These are phyloP conservation scores for Stichodactyla mertensii DNA, from an alignment of 64 coral and sea anemone species.

Conservation along the genomic window DNA sequence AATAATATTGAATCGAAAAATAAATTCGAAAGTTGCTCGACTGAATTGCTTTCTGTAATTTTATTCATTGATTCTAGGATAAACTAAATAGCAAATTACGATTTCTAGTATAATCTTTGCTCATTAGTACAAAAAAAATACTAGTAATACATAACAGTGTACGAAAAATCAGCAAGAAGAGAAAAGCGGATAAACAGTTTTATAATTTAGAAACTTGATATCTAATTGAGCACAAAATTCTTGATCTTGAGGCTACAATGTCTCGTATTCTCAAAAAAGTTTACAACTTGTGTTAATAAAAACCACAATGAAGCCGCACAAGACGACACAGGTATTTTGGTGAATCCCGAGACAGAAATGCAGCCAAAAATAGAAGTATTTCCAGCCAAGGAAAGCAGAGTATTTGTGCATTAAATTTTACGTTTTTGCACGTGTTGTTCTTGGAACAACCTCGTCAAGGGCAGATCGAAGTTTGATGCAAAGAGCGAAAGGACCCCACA, in stretches of 20 bases:
- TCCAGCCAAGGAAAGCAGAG: not conserved
- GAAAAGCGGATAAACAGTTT: not conserved
- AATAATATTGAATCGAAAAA: no score
- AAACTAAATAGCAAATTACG: not conserved
- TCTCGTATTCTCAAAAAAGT: not conserved
- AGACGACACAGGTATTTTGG: not conserved
- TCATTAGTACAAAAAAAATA: not conserved
- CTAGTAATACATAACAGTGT: not conserved
- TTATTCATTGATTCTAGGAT: not conserved
- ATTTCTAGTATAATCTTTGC: not conserved
- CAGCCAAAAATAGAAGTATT: not conserved
- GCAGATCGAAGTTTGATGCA: not conserved
- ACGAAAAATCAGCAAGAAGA: not conserved
- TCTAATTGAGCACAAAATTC: not conserved
- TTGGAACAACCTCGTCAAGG: slow-evolving; percentile 3
- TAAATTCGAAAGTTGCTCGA: no score
- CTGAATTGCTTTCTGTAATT: no score
- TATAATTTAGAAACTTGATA: not conserved
- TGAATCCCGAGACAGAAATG: not conserved
- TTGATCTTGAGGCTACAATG: not conserved
- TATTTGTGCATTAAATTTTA: not conserved
- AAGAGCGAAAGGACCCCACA: not conserved
- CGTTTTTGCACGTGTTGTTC: slow-evolving; percentile 1
- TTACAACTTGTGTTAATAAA: not conserved
- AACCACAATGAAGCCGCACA: not conserved